Evolutionary conservation across 2,113 vertebrate genomes (phyloP).

Genomic region (Theristicus caerulescens): DNA sequence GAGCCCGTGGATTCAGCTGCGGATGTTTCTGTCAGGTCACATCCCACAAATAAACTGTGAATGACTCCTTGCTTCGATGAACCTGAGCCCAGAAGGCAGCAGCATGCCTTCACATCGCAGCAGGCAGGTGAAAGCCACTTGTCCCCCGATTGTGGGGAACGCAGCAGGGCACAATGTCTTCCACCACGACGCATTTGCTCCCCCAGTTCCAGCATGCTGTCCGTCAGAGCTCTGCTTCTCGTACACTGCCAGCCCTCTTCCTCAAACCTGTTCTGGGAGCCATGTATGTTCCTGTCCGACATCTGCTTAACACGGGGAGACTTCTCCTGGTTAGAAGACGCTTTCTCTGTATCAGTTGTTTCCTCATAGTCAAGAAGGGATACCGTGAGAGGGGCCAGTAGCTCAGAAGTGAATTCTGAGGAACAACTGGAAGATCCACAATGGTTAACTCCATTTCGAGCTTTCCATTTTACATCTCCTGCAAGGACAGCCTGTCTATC

Average conservation of each 20-base stretch:
- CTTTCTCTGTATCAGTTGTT: not conserved
- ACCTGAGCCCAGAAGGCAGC: not conserved
- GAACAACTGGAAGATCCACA: not conserved
- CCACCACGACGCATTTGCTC: not conserved
- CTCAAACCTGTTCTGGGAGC: not conserved
- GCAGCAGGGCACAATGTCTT: not conserved
- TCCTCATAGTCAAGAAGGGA: constrained; percentile 62
- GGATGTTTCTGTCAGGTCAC: not conserved
- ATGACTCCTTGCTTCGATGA: not conserved
- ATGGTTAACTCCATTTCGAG: not conserved
- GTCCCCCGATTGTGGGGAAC: not conserved
- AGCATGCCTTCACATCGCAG: not conserved
- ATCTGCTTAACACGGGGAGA: not conserved
- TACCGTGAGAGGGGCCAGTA: constrained; percentile 57
- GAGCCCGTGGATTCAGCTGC: rapidly evolving
- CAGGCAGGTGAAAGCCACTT: not conserved
- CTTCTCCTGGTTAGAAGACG: not conserved
- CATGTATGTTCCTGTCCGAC: not conserved
- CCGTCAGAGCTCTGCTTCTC: not conserved
- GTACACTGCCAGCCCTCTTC: not conserved
- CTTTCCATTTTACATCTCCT: not conserved
- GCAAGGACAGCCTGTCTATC: not conserved
- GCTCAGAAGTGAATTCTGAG: constrained; percentile 20
- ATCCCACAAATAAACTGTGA: not conserved
- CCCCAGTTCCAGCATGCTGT: constrained; percentile 18